Evolutionary conservation across 1,140 invertebrate species (phyloP).

Genomic region (Manduca sexta): DNA sequence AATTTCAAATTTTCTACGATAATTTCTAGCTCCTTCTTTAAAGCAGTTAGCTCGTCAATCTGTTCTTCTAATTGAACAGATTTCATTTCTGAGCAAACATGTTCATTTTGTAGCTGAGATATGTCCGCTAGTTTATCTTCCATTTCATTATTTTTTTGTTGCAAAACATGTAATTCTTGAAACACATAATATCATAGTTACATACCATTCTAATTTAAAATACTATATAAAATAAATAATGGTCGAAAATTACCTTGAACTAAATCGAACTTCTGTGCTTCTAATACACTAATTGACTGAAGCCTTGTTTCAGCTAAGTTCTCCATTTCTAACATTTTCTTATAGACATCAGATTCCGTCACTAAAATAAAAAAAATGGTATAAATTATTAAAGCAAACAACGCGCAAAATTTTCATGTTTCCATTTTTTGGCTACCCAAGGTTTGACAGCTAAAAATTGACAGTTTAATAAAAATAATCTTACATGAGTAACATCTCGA

Average conservation of each 20-base stretch:
- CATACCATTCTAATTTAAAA: no score
- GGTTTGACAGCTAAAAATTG: no score
- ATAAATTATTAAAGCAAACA: no score
- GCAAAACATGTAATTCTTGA: slow-evolving; percentile 73
- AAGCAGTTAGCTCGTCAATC: slow-evolving; percentile 71
- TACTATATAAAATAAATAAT: no score
- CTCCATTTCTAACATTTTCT: slow-evolving; percentile 70
- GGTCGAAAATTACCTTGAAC: slow-evolving; percentile 75
- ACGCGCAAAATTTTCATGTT: no score
- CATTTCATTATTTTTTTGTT: slow-evolving; percentile 74
- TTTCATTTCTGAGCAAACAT: slow-evolving; percentile 80
- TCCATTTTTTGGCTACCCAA: no score
- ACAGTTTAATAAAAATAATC: no score
- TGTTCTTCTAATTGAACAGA: slow-evolving; percentile 81
- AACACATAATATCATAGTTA: slow-evolving; percentile 4
- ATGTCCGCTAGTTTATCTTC: slow-evolving; percentile 76
- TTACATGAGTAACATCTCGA: no score
- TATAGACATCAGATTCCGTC: slow-evolving; percentile 65
- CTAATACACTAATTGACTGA: slow-evolving; percentile 76
- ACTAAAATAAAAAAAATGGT: slow-evolving; percentile 60
- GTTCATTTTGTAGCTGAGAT: slow-evolving; percentile 75
- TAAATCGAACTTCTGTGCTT: slow-evolving; percentile 79
- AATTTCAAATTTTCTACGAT: slow-evolving; percentile 70
- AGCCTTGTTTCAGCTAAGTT: slow-evolving; percentile 68
- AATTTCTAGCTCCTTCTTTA: slow-evolving; percentile 71